Evolutionary conservation across 2,113 vertebrate species (phyloP).

Genomic region (Seriola rivoliana): DNA sequence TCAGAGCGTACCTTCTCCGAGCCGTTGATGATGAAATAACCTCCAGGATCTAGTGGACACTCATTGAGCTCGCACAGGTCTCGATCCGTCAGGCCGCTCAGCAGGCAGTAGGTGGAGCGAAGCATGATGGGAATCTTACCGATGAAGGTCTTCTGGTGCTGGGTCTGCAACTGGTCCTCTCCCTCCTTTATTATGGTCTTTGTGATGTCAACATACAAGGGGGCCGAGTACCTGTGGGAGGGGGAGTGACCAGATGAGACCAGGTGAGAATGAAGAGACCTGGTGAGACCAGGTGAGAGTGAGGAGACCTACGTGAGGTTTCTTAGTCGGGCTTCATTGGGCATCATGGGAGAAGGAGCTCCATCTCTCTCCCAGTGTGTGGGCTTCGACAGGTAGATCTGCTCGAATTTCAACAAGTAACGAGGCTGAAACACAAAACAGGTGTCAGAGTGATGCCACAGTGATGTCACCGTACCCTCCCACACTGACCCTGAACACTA

Average conservation of each 20-base stretch:
- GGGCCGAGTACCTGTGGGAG: conserved; percentile 92
- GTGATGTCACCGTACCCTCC: not conserved
- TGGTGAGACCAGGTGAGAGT: not conserved
- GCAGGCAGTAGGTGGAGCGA: conserved; percentile 95
- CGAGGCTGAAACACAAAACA: conserved; percentile 86
- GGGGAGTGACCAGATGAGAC: not conserved
- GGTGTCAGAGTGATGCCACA: not conserved
- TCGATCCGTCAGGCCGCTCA: conserved; percentile 95
- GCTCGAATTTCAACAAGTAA: conserved; percentile 97
- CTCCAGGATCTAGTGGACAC: conserved; percentile 96
- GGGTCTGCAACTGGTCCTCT: conserved; percentile 96
- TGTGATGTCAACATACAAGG: conserved; percentile 98
- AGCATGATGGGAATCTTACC: conserved; percentile 99
- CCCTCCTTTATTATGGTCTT: conserved; percentile 99
- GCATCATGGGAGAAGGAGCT: conserved; percentile 99
- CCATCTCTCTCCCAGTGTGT: conserved; percentile 99
- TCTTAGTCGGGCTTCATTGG: conserved; percentile 95
- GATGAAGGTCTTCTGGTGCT: conserved; percentile 99
- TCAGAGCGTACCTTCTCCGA: conserved; percentile 92
- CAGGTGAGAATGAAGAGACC: not conserved
- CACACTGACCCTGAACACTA: not conserved
- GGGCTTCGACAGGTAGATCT: conserved; percentile 98
- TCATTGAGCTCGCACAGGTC: conserved; percentile 98
- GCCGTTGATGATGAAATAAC: conserved; percentile 99
- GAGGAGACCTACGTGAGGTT: conserved; percentile 91